phyloP scores from a whole-genome alignment of 2,888 invertebrate genomes.

The Acronicta aceris region DNA sequence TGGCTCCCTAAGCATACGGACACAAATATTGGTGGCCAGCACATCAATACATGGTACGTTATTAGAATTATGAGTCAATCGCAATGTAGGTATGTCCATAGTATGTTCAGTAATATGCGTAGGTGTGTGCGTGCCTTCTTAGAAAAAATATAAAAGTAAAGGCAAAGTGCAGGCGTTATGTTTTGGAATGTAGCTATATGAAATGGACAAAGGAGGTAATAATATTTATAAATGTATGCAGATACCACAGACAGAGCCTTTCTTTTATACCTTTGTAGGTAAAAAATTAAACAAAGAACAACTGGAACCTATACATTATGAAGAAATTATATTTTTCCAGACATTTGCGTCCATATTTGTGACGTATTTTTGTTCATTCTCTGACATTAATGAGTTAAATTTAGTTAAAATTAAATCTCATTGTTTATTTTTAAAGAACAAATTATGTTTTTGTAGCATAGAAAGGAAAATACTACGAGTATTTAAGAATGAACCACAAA shows the following conservation, averaged over 20 bases:
- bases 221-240: background rate
- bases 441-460: too few relatives aligned
- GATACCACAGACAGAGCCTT: background rate
- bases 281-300: slow-evolving; percentile 31
- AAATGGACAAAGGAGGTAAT: slow-evolving; percentile 17
- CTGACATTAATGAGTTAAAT: background rate
- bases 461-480: too few relatives aligned
- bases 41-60: too few relatives aligned
- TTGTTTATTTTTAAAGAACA: too few relatives aligned
- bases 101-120: too few relatives aligned
- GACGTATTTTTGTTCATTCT: background rate
- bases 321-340: slow-evolving; percentile 1
- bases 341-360: background rate
- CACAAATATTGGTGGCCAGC: too few relatives aligned
- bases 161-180: background rate
- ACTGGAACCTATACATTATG: slow-evolving; percentile 2
- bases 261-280: slow-evolving; percentile 1
- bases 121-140: background rate
- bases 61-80: too few relatives aligned
- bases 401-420: too few relatives aligned
- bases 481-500: too few relatives aligned
- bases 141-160: background rate
- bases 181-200: background rate
- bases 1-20: too few relatives aligned
- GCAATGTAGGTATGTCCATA: too few relatives aligned